Evolutionary conservation across 2,888 invertebrate species (phyloP).

Genomic region (Acleris sparsana): DNA sequence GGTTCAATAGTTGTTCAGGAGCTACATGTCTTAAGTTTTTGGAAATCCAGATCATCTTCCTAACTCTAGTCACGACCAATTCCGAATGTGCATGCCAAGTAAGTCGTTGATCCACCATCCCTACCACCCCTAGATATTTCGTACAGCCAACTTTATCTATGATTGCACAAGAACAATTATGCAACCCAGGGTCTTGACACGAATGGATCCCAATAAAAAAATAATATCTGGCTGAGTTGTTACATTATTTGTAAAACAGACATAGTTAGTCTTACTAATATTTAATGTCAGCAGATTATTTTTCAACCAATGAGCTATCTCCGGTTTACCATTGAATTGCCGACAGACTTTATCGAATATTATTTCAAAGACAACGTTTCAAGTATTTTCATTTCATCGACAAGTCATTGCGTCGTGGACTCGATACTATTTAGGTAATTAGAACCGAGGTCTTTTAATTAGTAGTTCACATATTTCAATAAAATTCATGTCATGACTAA

Average conservation of each 20-base stretch:
- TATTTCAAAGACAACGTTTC: too few species aligned
- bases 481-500: too few species aligned
- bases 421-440: too few species aligned
- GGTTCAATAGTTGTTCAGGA: not conserved
- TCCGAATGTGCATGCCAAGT: not conserved
- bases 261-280: too few species aligned
- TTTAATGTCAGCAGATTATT: too few species aligned
- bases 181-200: not conserved
- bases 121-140: not conserved
- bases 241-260: not conserved
- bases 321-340: too few species aligned
- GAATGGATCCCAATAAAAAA: not conserved
- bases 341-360: too few species aligned
- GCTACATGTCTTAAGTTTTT: not conserved
- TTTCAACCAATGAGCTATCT: too few species aligned
- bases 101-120: constrained; percentile 2
- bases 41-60: constrained; percentile 2
- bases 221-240: not conserved
- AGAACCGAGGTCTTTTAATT: too few species aligned
- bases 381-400: too few species aligned
- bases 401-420: too few species aligned
- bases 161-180: not conserved
- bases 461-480: too few species aligned
- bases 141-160: not conserved
- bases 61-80: not conserved